Evolutionary conservation across 2,888 invertebrate genomes (phyloP).

Genomic region (Cordilura impudica): DNA sequence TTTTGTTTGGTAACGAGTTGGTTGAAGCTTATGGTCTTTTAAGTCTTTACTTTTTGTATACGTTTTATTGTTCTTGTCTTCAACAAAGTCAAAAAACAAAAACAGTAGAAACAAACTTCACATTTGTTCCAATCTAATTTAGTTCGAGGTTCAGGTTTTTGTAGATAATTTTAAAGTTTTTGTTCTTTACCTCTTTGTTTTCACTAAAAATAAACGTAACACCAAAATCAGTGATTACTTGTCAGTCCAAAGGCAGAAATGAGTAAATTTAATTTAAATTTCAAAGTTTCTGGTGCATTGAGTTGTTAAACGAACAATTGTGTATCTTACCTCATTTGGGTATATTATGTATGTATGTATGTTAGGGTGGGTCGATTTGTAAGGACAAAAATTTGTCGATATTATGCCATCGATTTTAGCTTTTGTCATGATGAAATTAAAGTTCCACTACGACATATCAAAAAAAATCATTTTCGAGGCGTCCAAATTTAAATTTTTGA

Average conservation of each 20-base stretch:
- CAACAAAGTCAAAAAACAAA: background rate
- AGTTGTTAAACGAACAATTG: background rate
- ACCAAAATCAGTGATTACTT: background rate
- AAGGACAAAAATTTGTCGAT: too few relatives aligned
- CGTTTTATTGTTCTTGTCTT: background rate
- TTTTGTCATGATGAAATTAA: too few relatives aligned
- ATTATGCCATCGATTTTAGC: too few relatives aligned
- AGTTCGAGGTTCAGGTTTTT: background rate
- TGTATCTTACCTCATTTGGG: background rate
- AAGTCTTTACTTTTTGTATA: background rate
- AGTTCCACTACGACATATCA: too few relatives aligned
- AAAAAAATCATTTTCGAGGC: too few relatives aligned
- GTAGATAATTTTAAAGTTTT: background rate
- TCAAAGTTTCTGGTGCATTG: background rate
- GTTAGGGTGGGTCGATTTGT: too few relatives aligned
- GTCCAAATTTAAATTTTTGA: too few relatives aligned
- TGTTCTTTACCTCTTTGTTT: background rate
- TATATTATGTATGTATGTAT: too few relatives aligned
- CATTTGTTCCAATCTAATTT: background rate
- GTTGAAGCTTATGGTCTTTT: background rate
- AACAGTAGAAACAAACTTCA: background rate
- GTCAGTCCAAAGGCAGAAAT: background rate
- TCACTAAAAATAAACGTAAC: background rate
- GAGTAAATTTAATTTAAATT: background rate
- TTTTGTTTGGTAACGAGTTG: background rate